A percentile compares a stretch with the other conserved stretches of the same genome.
These are phyloP conservation scores for Glandiceps talaboti DNA, from an alignment of 53 echinoderm and acorn worm species.

Conservation along the genomic window DNA sequence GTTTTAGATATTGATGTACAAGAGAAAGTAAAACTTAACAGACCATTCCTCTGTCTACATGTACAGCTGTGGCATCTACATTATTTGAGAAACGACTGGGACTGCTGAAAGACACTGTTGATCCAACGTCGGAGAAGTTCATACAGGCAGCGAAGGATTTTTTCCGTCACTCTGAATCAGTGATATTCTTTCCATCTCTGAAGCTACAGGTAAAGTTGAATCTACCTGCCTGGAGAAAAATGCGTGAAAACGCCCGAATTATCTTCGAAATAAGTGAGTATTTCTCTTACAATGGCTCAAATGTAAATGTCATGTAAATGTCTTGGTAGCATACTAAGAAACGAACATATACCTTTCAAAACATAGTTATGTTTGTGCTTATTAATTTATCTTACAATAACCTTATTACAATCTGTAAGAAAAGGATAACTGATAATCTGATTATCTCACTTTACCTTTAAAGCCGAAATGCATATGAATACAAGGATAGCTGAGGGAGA, in stretches of 20 bases:
- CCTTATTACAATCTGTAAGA: too few species aligned
- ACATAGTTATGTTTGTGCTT: too few species aligned
- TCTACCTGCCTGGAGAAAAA: neutral
- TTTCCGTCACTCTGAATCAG: neutral
- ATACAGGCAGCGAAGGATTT: neutral
- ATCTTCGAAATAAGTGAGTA: neutral
- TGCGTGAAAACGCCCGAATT: neutral
- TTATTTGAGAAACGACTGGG: neutral
- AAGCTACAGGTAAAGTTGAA: neutral
- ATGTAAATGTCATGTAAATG: too few species aligned
- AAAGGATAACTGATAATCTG: too few species aligned
- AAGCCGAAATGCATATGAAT: neutral
- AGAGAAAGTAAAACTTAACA: too few species aligned
- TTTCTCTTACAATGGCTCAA: too few species aligned
- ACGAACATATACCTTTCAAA: too few species aligned
- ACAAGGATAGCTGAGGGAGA: neutral
- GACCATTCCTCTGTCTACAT: too few species aligned
- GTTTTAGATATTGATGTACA: too few species aligned
- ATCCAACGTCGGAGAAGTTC: neutral
- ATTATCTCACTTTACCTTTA: neutral
- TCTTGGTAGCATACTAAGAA: too few species aligned
- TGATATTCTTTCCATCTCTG: neutral
- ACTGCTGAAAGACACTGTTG: neutral
- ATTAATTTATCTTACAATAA: too few species aligned
- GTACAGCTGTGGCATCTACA: neutral